phyloP scores from a whole-genome alignment of 2,888 invertebrate genomes.

The Halictus ligatus region DNA sequence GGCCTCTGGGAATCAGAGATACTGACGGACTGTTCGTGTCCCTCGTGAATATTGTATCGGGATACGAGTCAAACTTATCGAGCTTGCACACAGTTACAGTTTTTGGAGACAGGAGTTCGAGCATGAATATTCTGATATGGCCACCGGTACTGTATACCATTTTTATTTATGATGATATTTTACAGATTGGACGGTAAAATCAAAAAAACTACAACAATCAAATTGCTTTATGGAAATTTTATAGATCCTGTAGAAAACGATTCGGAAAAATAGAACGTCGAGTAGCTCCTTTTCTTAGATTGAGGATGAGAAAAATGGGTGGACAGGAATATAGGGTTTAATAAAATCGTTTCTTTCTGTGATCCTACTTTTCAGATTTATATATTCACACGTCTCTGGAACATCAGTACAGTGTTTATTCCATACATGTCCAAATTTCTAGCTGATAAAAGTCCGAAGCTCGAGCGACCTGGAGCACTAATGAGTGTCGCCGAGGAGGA shows the following conservation, averaged over 20 bases:
- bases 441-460: no score
- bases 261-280: neutral
- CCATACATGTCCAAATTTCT: no score
- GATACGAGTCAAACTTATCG: slow-evolving; percentile 3
- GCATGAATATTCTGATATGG: neutral
- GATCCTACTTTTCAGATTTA: neutral
- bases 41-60: neutral
- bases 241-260: no score
- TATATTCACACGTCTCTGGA: neutral
- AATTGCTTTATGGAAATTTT: slow-evolving; percentile 14
- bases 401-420: neutral
- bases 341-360: neutral
- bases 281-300: neutral
- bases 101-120: neutral
- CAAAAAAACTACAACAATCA: neutral
- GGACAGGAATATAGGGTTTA: neutral
- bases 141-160: neutral
- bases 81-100: neutral
- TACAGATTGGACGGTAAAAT: no score
- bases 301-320: neutral
- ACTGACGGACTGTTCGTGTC: neutral
- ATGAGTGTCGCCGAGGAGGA: no score
- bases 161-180: slow-evolving; percentile 2
- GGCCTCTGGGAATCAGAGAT: neutral
- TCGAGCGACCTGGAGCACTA: no score